These are phyloP conservation scores for Arctia plantaginis DNA, from an alignment of 2,888 invertebrate species.

Conservation along the genomic window DNA sequence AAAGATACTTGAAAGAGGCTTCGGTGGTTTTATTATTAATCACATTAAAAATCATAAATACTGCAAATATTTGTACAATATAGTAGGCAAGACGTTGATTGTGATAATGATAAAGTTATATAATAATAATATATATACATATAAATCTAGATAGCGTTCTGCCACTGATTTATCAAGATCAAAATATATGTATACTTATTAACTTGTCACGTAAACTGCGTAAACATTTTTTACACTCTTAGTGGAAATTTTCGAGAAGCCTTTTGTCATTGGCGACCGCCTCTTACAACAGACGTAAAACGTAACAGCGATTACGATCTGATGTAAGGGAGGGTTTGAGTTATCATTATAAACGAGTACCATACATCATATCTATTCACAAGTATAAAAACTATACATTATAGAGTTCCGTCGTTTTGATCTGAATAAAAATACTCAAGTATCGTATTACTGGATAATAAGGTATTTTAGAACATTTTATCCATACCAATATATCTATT, in stretches of 20 bases:
- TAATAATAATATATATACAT: conserved; percentile 28
- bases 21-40: conserved; percentile 36
- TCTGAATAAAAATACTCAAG: neutral
- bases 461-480: neutral
- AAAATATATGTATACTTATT: conserved; percentile 64
- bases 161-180: conserved; percentile 73
- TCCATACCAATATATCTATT: neutral
- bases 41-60: conserved; percentile 49
- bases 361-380: neutral
- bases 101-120: conserved; percentile 55
- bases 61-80: conserved; percentile 53
- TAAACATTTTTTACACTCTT: conserved; percentile 45
- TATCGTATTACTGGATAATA: neutral
- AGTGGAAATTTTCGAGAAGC: conserved; percentile 61
- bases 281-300: neutral
- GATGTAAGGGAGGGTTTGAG: neutral
- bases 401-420: neutral
- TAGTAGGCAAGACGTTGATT: conserved; percentile 53
- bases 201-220: conserved; percentile 72
- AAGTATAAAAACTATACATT: neutral
- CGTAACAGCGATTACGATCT: neutral
- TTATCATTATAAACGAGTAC: neutral
- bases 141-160: conserved; percentile 66
- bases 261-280: conserved; percentile 5
- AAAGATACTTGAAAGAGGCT: conserved; percentile 26